Percentiles rank a stretch among this genome's conserved stretches.
Conservation (phyloP, 2,888 invertebrate species). For the Melikaiella ostensackeni region DNA sequence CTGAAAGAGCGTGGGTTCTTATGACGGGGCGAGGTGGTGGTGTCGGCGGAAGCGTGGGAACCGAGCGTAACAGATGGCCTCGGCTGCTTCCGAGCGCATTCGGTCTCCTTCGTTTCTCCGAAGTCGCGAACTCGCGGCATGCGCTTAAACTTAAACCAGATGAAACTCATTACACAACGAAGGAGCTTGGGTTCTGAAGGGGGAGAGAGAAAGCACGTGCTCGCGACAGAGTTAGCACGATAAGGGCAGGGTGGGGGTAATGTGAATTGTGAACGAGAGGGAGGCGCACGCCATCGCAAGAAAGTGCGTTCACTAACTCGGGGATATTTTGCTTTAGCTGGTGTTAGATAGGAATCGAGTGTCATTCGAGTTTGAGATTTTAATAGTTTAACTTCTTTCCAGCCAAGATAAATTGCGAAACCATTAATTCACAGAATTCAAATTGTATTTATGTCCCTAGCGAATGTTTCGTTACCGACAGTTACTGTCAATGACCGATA, state of each 20-base stretch:
- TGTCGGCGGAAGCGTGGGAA: slow-evolving; percentile 75
- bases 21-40: slow-evolving; percentile 61
- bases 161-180: neutral
- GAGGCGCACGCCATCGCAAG: neutral
- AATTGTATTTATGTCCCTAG: no score
- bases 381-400: neutral
- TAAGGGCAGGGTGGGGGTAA: neutral
- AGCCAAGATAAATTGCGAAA: no score
- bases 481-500: no score
- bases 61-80: slow-evolving; percentile 73
- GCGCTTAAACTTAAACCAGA: neutral
- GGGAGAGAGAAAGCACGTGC: slow-evolving; percentile 1
- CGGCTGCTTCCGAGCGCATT: slow-evolving; percentile 63
- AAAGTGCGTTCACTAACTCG: neutral
- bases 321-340: neutral
- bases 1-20: slow-evolving; percentile 38
- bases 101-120: slow-evolving; percentile 62
- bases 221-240: neutral
- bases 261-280: neutral
- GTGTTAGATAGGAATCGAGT: neutral
- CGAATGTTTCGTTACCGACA: no score
- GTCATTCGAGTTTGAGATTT: neutral
- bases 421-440: no score
- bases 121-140: neutral
- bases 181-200: neutral